Evolutionary conservation across 2,888 invertebrate species (phyloP).

Genomic region (Pristionchus arcanus): DNA sequence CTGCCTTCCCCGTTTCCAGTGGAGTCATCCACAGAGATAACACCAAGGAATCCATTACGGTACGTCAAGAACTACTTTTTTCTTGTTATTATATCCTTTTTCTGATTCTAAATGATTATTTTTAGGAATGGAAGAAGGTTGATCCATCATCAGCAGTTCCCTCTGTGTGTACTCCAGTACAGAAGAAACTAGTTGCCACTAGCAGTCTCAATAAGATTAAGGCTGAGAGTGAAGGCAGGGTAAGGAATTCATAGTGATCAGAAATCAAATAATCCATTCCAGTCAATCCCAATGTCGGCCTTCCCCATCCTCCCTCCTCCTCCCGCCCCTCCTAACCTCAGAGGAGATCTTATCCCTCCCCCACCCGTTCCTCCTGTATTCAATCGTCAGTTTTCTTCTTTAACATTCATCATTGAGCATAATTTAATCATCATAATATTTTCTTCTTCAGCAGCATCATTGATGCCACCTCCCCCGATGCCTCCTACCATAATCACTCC

Average conservation of each 20-base stretch:
- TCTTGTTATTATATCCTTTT: not conserved
- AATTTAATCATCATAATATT: not conserved
- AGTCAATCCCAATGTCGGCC: constrained; percentile 1
- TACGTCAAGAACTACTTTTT: not conserved
- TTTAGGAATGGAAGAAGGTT: constrained; percentile 58
- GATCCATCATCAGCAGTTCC: constrained; percentile 58
- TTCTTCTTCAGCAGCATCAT: constrained; percentile 16
- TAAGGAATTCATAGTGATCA: not conserved
- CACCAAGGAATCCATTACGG: constrained; percentile 17
- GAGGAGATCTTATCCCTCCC: constrained; percentile 52
- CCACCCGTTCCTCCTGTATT: constrained; percentile 51
- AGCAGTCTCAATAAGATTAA: constrained; percentile 59
- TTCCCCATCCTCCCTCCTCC: constrained; percentile 55
- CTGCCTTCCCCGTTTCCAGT: constrained; percentile 72
- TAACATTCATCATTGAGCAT: not conserved
- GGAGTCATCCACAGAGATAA: constrained; percentile 69
- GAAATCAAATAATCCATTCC: not conserved
- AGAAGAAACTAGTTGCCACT: constrained; percentile 67
- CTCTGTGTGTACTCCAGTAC: constrained; percentile 61
- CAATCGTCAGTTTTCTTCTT: not conserved
- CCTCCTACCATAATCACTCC: constrained; percentile 54
- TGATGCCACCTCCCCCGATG: constrained; percentile 55
- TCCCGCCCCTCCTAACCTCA: constrained; percentile 44
- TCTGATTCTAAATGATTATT: not conserved
- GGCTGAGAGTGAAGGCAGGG: constrained; percentile 39